Percentiles rank a stretch among this genome's conserved stretches.
phyloP scores from a whole-genome alignment of 2,113 vertebrate species.

The Forbesichthys agassizii region DNA sequence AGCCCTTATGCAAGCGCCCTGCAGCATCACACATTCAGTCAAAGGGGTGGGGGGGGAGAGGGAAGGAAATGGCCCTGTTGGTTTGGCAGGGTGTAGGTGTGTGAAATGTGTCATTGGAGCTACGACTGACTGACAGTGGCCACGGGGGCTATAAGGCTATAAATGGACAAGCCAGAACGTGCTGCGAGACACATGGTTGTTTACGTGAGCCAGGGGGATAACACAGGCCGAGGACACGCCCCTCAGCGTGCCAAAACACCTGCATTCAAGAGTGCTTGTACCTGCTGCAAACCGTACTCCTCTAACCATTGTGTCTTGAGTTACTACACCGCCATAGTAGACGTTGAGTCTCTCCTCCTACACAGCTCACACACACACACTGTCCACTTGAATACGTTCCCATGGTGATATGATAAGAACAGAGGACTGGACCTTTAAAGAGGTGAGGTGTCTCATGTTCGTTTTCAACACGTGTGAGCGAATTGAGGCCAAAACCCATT shows the following conservation, averaged over 20 bases:
- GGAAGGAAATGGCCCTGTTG: no score
- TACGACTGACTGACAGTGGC: slow-evolving; percentile 1
- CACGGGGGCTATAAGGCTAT: not conserved
- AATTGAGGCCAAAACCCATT: slow-evolving; percentile 4
- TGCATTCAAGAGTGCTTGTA: slow-evolving; percentile 1
- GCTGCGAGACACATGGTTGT: not conserved
- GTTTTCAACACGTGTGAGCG: slow-evolving; percentile 13
- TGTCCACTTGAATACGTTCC: slow-evolving; percentile 50
- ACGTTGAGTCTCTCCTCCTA: slow-evolving; percentile 2
- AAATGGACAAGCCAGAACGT: not conserved
- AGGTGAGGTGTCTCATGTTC: slow-evolving; percentile 17
- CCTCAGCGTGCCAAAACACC: not conserved
- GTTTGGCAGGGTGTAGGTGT: slow-evolving; percentile 8
- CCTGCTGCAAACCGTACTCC: not conserved
- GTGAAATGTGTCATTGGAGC: slow-evolving; percentile 9
- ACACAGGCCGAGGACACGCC: not conserved
- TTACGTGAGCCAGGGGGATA: not conserved
- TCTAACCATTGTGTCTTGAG: slow-evolving; percentile 1
- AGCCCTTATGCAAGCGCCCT: no score
- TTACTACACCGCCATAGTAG: slow-evolving; percentile 5
- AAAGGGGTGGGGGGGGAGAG: no score
- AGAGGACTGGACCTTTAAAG: slow-evolving; percentile 30
- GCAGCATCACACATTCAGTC: no score
- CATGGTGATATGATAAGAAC: slow-evolving; percentile 47
- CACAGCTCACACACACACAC: slow-evolving; percentile 16